Conservation (phyloP, 2,888 invertebrate genomes). For the Lasioglossum morio region DNA sequence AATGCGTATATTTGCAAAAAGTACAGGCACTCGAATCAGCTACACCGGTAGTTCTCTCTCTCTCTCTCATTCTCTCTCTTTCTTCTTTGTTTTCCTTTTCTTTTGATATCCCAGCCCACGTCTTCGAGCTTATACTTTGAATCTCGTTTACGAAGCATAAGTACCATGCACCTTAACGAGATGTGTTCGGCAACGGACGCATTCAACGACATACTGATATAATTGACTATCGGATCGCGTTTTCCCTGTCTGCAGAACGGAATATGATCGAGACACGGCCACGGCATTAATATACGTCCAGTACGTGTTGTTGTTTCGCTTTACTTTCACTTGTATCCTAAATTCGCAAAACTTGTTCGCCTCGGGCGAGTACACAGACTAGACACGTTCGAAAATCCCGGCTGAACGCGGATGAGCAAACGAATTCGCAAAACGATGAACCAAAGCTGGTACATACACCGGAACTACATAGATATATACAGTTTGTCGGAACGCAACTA, state of each 20-base stretch:
- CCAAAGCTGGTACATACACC: not conserved
- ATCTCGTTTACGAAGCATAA: conserved; percentile 50
- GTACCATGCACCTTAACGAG: conserved; percentile 44
- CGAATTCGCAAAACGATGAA: not conserved
- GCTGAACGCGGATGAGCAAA: not conserved
- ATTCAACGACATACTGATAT: conserved; percentile 42
- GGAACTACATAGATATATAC: not conserved
- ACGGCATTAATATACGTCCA: conserved; percentile 5
- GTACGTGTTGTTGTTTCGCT: conserved; percentile 6
- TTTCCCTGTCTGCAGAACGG: conserved; percentile 18
- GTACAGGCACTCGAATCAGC: conserved; percentile 75
- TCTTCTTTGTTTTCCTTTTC: not conserved
- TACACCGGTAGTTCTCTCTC: conserved; percentile 61
- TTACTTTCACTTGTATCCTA: not conserved
- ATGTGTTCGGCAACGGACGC: conserved; percentile 62
- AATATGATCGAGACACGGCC: conserved; percentile 16
- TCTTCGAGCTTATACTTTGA: conserved; percentile 64
- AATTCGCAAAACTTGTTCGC: not conserved
- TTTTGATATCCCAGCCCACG: conserved; percentile 38
- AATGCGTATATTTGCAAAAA: conserved; percentile 66
- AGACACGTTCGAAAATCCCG: not conserved
- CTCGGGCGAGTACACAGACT: not conserved
- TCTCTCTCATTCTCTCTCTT: not conserved
- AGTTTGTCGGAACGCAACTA: not conserved
- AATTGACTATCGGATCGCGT: conserved; percentile 61